These are phyloP conservation scores for Haliclona indistincta DNA, from an alignment of 37 sponge, comb jelly and placozoan genomes.

Conservation along the genomic window DNA sequence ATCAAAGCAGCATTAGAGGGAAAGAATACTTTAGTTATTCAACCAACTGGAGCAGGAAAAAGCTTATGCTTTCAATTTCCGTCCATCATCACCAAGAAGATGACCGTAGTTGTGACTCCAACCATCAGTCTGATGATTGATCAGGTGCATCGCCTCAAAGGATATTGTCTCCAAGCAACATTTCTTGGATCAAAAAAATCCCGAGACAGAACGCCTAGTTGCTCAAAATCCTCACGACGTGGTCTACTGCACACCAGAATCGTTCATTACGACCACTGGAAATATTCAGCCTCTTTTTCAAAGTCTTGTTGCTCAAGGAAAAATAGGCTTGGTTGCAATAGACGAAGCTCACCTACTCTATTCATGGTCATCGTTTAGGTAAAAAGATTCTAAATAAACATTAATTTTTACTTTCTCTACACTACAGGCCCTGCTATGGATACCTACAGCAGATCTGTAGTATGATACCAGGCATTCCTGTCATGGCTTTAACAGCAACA, in stretches of 20 bases:
- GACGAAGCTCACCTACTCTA: constrained; percentile 50
- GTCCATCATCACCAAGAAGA: neutral
- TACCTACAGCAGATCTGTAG: neutral
- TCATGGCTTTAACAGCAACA: constrained; percentile 52
- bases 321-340: constrained; percentile 25
- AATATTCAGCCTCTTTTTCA: neutral
- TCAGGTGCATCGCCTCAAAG: neutral
- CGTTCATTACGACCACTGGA: neutral
- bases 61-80: neutral
- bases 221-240: neutral
- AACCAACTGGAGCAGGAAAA: neutral
- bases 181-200: neutral
- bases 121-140: neutral
- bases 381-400: neutral
- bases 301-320: neutral
- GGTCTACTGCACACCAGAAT: neutral
- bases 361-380: constrained; percentile 31
- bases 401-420: neutral
- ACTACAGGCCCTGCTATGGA: neutral
- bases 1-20: neutral
- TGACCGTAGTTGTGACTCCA: neutral
- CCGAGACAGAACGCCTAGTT: no score
- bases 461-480: neutral
- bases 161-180: neutral
- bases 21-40: neutral